These are phyloP conservation scores for Anhinga rufa DNA, from an alignment of 2,113 vertebrate species.

Conservation along the genomic window DNA sequence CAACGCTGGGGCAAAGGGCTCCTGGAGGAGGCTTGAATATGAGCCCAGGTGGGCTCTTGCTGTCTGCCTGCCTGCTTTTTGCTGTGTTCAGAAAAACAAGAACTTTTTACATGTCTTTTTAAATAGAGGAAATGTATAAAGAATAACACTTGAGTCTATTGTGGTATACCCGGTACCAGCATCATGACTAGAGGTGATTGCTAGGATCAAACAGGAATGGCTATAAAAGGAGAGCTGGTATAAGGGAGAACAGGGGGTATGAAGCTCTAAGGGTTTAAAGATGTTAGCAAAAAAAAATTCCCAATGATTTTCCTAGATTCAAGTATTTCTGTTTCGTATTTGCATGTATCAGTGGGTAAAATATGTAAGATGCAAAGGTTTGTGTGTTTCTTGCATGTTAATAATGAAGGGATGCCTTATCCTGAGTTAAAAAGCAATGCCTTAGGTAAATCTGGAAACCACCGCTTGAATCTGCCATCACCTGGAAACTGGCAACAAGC, in stretches of 20 bases:
- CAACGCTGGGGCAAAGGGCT: neutral
- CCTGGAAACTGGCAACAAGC: neutral
- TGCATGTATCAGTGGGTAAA: neutral
- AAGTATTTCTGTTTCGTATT: neutral
- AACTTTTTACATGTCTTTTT: neutral
- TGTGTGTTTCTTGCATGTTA: neutral
- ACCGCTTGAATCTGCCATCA: neutral
- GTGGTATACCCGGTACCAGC: too few relatives aligned
- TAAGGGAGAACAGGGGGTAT: neutral
- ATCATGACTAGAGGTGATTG: neutral
- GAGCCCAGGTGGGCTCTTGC: neutral
- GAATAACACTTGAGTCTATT: neutral
- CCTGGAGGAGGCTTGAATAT: neutral
- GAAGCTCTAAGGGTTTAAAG: neutral
- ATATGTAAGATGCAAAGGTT: neutral
- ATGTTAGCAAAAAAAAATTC: neutral
- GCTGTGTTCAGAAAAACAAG: neutral
- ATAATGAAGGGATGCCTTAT: neutral
- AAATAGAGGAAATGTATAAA: neutral
- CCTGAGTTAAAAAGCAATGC: neutral
- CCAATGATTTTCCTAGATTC: neutral
- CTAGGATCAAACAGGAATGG: neutral
- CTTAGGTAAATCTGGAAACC: neutral
- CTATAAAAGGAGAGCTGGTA: neutral
- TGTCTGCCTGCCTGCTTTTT: neutral